phyloP scores from a whole-genome alignment of 2,888 invertebrate genomes.

The Prosopocoilus inquinatus region DNA sequence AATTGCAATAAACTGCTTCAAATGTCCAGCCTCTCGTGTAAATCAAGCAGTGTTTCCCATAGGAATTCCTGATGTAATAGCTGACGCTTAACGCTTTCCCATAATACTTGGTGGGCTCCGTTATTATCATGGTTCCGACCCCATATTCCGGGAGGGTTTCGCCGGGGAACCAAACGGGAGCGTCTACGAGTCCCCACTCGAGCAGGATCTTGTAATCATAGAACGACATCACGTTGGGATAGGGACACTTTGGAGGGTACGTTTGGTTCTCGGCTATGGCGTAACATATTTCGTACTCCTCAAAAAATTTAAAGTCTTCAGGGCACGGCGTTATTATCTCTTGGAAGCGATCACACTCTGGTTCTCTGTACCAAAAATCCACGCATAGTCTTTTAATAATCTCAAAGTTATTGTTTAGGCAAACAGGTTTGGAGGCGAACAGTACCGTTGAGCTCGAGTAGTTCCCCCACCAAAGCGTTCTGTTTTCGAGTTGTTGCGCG shows the following conservation, averaged over 20 bases:
- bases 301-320: constrained; percentile 9
- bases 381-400: constrained; percentile 10
- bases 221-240: constrained; percentile 10
- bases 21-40: constrained; percentile 2
- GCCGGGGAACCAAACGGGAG: constrained; percentile 18
- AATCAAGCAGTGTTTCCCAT: constrained; percentile 15
- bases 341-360: constrained; percentile 8
- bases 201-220: constrained; percentile 9
- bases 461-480: constrained; percentile 14
- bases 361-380: constrained; percentile 10
- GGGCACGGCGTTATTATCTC: constrained; percentile 11
- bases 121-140: constrained; percentile 8
- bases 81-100: constrained; percentile 9
- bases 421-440: constrained; percentile 15
- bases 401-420: constrained; percentile 11
- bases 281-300: constrained; percentile 12
- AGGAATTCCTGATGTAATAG: constrained; percentile 10
- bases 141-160: constrained; percentile 7
- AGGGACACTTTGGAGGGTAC: constrained; percentile 17
- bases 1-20: constrained; percentile 13
- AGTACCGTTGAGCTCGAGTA: not conserved
- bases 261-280: constrained; percentile 8
- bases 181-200: constrained; percentile 2
- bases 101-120: constrained; percentile 12
- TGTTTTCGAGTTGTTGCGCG: constrained; percentile 10